Evolutionary conservation across 2,888 invertebrate genomes (phyloP), one percentile per base, ranked within the genome.

Genomic region (Hetaerina titia): DNA sequence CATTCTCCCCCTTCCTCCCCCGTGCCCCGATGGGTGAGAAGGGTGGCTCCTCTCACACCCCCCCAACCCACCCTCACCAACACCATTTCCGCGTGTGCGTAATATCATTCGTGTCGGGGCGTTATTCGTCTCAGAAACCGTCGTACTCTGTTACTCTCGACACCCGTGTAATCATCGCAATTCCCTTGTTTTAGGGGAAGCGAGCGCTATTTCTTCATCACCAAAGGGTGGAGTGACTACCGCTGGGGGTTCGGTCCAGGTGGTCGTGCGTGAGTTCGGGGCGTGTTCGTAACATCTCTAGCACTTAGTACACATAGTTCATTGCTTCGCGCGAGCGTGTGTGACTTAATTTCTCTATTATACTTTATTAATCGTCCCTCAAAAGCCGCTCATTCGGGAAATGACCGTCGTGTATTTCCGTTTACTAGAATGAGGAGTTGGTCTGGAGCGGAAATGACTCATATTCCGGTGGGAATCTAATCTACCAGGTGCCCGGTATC

Each of bases 101-200:
- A 81, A 81, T 81, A 81, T 81, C 31, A 81, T 81, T 81, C 31
- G 81, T 81, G 81, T 31, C 81, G 31, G 31, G 81, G 81, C 15
- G 81, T 81, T 81, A 22, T 81, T 81, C 81, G 31, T 81, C 81
- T 81, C 31, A 31, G 31, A 81, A 31, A 81, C 81, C 81, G 31
- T 81, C 81, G 81, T 31, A 81, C 81, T 31, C 81, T 15, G 13
- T 81, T 31, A 81, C 81, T 11, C 81, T 81, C 81, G 81, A 81
- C 81, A 15, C 81, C 6, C 31, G 81, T 31, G 81, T 81, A 81
- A 81, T 81, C 81, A 31, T 31, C 9, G 81, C 81, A 13, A 81
- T 81, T 81, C 11, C 15, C 81, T 81, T 15, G 31, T 31, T 81
- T 81, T 81, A 81, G 25, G 81, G 45, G 45, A 4, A 45, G 15